These are phyloP conservation scores for Adoxophyes honmai DNA, from an alignment of 1,140 invertebrate species.

Conservation along the genomic window DNA sequence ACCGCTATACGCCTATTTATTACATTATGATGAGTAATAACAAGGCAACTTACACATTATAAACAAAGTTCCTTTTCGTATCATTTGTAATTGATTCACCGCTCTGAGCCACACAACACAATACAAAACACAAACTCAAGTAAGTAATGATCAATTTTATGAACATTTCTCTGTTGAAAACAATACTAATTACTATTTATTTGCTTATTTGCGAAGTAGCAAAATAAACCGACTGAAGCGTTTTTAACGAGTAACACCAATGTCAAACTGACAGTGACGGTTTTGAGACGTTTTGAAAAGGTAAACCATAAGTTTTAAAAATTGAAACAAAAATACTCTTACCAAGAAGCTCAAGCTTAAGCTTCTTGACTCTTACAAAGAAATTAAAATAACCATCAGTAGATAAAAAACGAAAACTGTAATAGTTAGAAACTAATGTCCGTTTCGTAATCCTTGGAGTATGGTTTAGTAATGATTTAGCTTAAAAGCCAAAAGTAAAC, in stretches of 20 bases:
- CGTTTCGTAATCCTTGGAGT: too few relatives aligned
- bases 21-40: not conserved
- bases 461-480: too few relatives aligned
- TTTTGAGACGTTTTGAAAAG: not conserved
- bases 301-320: too few relatives aligned
- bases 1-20: not conserved
- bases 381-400: too few relatives aligned
- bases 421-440: too few relatives aligned
- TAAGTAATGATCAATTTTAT: not conserved
- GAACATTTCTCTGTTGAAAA: not conserved
- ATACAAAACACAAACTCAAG: not conserved
- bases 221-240: not conserved
- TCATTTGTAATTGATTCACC: conserved; percentile 16
- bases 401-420: too few relatives aligned
- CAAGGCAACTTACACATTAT: conserved; percentile 43
- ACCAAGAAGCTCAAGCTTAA: too few relatives aligned
- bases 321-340: too few relatives aligned
- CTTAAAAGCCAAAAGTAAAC: too few relatives aligned
- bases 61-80: conserved; percentile 44
- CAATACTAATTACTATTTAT: not conserved
- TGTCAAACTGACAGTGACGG: not conserved
- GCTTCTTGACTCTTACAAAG: too few relatives aligned
- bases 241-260: not conserved
- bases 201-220: not conserved
- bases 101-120: not conserved